Base-by-base conservation (phyloP, 2,113 vertebrate species). In the Dasyprocta punctata region DNA sequence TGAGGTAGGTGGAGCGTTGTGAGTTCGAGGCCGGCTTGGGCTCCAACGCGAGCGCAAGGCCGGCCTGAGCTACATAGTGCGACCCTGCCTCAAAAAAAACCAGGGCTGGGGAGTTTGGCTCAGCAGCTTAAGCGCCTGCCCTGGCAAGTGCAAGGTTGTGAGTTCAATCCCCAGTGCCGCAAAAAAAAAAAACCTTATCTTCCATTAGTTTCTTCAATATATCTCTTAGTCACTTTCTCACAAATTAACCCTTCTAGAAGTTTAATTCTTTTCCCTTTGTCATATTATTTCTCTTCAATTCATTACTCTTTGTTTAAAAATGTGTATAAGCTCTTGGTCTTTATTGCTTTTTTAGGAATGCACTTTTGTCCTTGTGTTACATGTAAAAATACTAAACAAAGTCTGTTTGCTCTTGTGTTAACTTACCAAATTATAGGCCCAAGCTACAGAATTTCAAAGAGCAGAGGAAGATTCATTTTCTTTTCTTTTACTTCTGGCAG, bases 221-320 rank as follows among this genome's bases (percentile, higher is more conserved):
- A 24, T 49, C 17, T 93, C 65, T 82, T 65, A 54, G 22, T 80
- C 28, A 61, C 9, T 41, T 47, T 61, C 20, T 10, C 22, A 81
- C 22, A 92, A 9, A 75, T 75, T 75, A 44, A 4, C 88, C 28
- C 2, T 30, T 44, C 4, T 61, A 56, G 10, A 77, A 83, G 14
- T 26, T 81, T 38, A 54, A 82, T 71, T 19, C 22, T 67, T 58
- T 84, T 60, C 30, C 26, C 17, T 60, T 89, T 49, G 7, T 61
- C 41, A 88, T 84, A 2, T 49, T 58, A 77, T 24, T 61, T 89
- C n/a, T 56, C 49, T 49, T 22, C 30, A 75, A 69, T 84, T 41
- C 84, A 89, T 75, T 44, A 91, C 65, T 77, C 36, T 91, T 78
- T 75, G 3, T 87, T 95, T 36, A n/a, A 83, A 67, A 92, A 58